These are phyloP conservation scores for Epizoanthus rinbou DNA, from an alignment of 92 coral and sea anemone genomes.

Conservation along the genomic window DNA sequence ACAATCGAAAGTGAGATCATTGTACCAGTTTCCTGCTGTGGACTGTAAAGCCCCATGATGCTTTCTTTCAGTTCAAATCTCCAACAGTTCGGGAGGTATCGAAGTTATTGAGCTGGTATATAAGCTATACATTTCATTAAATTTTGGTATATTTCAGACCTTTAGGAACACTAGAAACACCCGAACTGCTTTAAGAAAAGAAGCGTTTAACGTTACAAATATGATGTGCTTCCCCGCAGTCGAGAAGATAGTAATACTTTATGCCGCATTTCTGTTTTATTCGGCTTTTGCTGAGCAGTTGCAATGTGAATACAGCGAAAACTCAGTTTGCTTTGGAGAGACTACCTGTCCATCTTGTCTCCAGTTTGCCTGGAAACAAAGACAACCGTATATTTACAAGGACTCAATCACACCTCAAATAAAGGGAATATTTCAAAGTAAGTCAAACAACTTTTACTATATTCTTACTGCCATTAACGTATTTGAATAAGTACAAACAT, in stretches of 20 bases:
- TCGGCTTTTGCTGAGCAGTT: constrained; percentile 1
- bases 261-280: background rate
- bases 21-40: background rate
- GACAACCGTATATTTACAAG: background rate
- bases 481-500: no score
- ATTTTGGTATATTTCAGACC: background rate
- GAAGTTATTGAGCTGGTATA: no score
- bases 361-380: constrained; percentile 1
- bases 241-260: background rate
- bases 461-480: background rate
- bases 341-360: constrained; percentile 1
- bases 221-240: background rate
- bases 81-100: no score
- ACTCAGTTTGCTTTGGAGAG: background rate
- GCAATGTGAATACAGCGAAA: background rate
- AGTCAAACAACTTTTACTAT: background rate
- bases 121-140: background rate
- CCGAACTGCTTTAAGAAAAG: background rate
- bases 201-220: background rate
- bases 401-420: background rate
- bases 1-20: background rate
- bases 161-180: background rate
- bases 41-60: background rate
- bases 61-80: no score
- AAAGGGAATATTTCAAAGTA: constrained; percentile 1